phyloP scores from a whole-genome alignment of 1,140 invertebrate genomes.

The Steinernema feltiae region DNA sequence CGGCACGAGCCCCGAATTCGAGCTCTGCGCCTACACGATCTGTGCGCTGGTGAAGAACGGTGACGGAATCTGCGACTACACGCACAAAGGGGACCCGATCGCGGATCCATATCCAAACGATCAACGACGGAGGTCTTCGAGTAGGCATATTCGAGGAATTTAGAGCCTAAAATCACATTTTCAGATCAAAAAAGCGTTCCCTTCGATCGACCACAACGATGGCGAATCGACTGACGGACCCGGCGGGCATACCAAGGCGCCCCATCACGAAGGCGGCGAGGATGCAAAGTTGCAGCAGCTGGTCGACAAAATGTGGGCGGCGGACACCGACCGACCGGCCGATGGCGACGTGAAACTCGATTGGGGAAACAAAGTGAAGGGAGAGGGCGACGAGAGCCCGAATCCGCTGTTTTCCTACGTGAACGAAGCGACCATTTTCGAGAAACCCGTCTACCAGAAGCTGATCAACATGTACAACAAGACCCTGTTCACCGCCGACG shows the following conservation, averaged over 20 bases:
- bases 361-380: constrained; percentile 24
- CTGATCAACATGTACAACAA: constrained; percentile 39
- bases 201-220: constrained; percentile 11
- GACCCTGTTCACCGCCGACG: constrained; percentile 39
- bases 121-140: constrained; percentile 13
- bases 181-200: constrained; percentile 19
- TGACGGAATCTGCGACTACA: constrained; percentile 14
- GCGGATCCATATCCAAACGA: constrained; percentile 16
- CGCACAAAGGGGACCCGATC: constrained; percentile 21
- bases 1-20: constrained; percentile 29
- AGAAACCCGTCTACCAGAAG: constrained; percentile 38
- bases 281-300: constrained; percentile 36
- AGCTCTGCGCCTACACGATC: constrained; percentile 31
- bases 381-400: constrained; percentile 25
- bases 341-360: constrained; percentile 18
- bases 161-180: neutral
- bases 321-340: constrained; percentile 36
- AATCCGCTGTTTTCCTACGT: constrained; percentile 37
- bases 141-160: neutral
- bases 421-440: constrained; percentile 43
- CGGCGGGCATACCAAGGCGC: too few relatives aligned
- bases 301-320: constrained; percentile 43
- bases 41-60: constrained; percentile 23
- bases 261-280: constrained; percentile 1
- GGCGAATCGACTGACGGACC: constrained; percentile 10